Percentiles rank a stretch among this genome's conserved stretches.
Conservation (phyloP, 1,140 invertebrate genomes). For the Chelonus insularis region DNA sequence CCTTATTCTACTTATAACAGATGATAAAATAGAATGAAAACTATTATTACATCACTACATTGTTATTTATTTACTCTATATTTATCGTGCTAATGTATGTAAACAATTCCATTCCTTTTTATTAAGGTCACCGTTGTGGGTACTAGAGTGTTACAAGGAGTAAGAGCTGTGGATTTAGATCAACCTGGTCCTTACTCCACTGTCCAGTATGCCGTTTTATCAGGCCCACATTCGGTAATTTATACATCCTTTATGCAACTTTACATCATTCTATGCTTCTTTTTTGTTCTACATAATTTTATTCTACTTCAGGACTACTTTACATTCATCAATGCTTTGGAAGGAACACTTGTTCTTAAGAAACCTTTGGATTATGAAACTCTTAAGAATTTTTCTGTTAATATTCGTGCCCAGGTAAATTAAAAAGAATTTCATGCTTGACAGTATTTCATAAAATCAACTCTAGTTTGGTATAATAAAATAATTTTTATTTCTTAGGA, state of each 20-base stretch:
- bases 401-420: slow-evolving; percentile 71
- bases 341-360: slow-evolving; percentile 79
- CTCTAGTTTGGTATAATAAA: background rate
- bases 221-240: slow-evolving; percentile 74
- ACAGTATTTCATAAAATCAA: no score
- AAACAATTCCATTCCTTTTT: slow-evolving; percentile 1
- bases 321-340: slow-evolving; percentile 81
- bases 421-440: background rate
- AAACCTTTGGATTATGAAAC: slow-evolving; percentile 84
- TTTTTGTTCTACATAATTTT: slow-evolving; percentile 7
- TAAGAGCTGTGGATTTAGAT: slow-evolving; percentile 80
- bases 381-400: slow-evolving; percentile 78
- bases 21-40: no score
- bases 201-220: slow-evolving; percentile 80
- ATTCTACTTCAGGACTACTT: slow-evolving; percentile 70
- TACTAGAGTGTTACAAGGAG: slow-evolving; percentile 75
- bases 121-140: slow-evolving; percentile 76
- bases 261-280: slow-evolving; percentile 11
- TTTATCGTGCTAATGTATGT: no score
- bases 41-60: no score
- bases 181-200: slow-evolving; percentile 88
- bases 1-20: no score
- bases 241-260: slow-evolving; percentile 3
- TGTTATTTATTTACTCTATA: no score
- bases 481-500: slow-evolving; percentile 59